Conservation (phyloP, 2,888 invertebrate genomes). For the Gymnocheta viridis region DNA sequence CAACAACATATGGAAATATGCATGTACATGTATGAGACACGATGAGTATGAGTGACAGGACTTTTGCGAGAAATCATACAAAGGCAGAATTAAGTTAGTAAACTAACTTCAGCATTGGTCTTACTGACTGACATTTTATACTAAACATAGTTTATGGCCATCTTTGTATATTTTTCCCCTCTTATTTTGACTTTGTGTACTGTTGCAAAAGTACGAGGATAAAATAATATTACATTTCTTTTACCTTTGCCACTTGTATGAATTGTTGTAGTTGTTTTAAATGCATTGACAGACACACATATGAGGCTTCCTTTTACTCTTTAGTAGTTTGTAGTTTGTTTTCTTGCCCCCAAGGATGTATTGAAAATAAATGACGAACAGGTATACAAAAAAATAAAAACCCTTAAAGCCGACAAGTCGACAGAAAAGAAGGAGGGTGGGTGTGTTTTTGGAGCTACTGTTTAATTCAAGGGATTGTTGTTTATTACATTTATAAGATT, state of each 20-base stretch:
- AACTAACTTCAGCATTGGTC: conserved; percentile 51
- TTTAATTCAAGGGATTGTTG: not conserved
- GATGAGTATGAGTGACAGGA: conserved; percentile 14
- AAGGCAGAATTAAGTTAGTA: conserved; percentile 5
- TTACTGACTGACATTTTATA: conserved; percentile 68
- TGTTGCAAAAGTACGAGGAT: not conserved
- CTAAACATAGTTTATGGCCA: conserved; percentile 56
- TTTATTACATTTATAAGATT: conserved; percentile 3
- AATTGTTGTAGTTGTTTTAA: conserved; percentile 18
- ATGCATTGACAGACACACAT: not conserved
- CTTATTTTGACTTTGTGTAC: not conserved
- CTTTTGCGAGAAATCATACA: not conserved
- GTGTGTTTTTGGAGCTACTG: not conserved
- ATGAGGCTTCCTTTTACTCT: conserved; percentile 22
- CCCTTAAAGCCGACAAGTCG: not conserved
- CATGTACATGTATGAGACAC: not conserved
- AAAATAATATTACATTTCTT: conserved; percentile 52
- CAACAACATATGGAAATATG: not conserved
- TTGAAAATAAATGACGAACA: conserved; percentile 42
- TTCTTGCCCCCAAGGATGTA: conserved; percentile 58
- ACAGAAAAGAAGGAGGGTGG: not conserved
- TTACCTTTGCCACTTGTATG: conserved; percentile 65
- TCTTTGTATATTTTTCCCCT: not conserved
- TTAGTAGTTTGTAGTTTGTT: conserved; percentile 5
- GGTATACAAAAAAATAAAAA: conserved; percentile 44